Evolutionary conservation across 2,797 vertebrate species (phyloP).

Genomic region (Holocentrus rufus): DNA sequence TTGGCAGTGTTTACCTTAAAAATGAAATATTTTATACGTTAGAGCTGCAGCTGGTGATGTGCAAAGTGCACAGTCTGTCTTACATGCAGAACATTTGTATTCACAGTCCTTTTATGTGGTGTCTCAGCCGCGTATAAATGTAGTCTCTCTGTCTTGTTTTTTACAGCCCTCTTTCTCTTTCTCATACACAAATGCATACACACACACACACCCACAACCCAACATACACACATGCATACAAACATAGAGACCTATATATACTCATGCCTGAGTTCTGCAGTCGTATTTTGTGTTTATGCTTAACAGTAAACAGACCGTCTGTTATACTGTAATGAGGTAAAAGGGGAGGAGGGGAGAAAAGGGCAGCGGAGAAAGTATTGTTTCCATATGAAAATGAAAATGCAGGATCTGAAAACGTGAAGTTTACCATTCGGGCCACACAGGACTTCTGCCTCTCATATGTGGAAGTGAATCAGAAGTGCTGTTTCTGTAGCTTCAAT

Average conservation of each 20-base stretch:
- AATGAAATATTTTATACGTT: conserved; percentile 24
- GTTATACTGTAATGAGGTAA: conserved; percentile 52
- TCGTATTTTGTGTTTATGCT: conserved; percentile 59
- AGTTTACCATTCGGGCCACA: conserved; percentile 39
- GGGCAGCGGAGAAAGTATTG: conserved; percentile 48
- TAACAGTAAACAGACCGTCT: conserved; percentile 65
- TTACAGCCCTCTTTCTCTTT: conserved; percentile 6
- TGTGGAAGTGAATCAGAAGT: conserved; percentile 30
- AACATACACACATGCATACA: conserved; percentile 5
- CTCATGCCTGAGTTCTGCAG: conserved; percentile 11
- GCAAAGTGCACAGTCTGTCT: neutral
- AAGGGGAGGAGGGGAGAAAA: conserved; percentile 36
- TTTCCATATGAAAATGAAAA: conserved; percentile 73
- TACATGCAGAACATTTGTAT: neutral
- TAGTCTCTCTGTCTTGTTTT: neutral
- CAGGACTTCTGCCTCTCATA: conserved; percentile 39
- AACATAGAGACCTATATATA: conserved; percentile 8
- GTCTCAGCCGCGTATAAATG: conserved; percentile 6
- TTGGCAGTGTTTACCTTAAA: conserved; percentile 39
- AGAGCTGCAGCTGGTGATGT: conserved; percentile 7
- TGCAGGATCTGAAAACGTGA: conserved; percentile 30
- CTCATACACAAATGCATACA: conserved; percentile 9
- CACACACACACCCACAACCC: neutral
- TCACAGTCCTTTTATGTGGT: neutral
- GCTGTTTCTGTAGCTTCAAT: neutral